Evolutionary conservation across 2,888 invertebrate species (phyloP), one percentile per base, ranked within the genome.

Genomic region (Hirtodrosophila histrioides): DNA sequence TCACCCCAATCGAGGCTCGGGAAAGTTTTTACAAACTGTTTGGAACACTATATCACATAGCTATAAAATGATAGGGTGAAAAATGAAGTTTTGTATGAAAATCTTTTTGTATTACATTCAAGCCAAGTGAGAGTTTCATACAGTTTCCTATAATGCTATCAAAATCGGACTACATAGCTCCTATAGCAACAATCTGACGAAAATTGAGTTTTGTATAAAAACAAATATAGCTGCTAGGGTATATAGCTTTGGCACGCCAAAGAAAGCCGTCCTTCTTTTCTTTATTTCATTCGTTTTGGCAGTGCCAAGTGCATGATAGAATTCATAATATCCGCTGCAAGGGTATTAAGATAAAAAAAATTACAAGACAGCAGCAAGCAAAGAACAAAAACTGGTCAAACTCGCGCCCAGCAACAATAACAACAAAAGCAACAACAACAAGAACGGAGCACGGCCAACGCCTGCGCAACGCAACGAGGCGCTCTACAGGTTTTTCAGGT

Each of bases 401-500:
- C 74, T 65, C 80, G 73, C 77, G 80, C 69, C 64, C 62, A 77
- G 54, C 77, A 74, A 73, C 62, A 69, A 69, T 37, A 55, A 51
- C 12, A 61, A 58, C 35, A 60, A 51, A 8, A 50, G 36, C 35
- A 63, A 63, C n/a, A 44, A 46, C 29, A 50, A 41, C 53, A 51
- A 51, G 62, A 64, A 65, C 60, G 46, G 37, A 57, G 37, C 23
- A 48, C 51, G 51, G 71, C 60, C 83, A 83, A 83, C 80, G 83
- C 83, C 83, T 81, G 79, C 82, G 71, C 82, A 78, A 63, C 70
- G 48, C 61, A 66, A 45, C 65, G 51, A 75, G 58, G 65, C 62
- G 78, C 69, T 80, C 85, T 85, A 85, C 83, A 87, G 83, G 82
- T 83, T 83, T 83, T 86, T 84, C 65, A 69, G 68, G 78, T 83